These are phyloP conservation scores for Ganaspis brasiliensis DNA, from an alignment of 2,888 invertebrate species.

Conservation along the genomic window DNA sequence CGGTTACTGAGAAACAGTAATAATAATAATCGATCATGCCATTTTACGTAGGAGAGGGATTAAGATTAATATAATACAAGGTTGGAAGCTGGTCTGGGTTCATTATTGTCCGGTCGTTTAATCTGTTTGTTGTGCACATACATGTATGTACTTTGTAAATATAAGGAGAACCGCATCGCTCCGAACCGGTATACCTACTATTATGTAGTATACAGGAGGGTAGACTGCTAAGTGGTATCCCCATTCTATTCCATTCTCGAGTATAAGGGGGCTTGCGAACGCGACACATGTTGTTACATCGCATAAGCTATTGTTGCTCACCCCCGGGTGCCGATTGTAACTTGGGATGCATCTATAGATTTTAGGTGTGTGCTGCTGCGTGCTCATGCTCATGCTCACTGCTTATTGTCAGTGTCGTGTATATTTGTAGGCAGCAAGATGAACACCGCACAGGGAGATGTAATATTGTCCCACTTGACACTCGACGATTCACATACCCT, in stretches of 20 bases:
- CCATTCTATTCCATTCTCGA: conserved; percentile 72
- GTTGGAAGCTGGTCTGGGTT: conserved; percentile 55
- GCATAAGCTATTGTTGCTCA: conserved; percentile 72
- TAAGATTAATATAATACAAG: background rate
- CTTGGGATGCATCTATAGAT: conserved; percentile 16
- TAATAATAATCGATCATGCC: background rate
- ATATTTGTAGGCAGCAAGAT: conserved; percentile 38
- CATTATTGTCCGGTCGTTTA: conserved; percentile 75
- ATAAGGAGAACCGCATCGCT: conserved; percentile 3
- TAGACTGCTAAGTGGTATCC: conserved; percentile 78
- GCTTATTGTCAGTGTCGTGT: no score
- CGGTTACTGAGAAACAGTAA: no score
- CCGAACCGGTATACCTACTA: background rate
- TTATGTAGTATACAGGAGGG: conserved; percentile 44
- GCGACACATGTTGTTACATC: conserved; percentile 80
- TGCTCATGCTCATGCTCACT: no score
- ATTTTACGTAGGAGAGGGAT: conserved; percentile 10
- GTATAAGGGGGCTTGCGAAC: conserved; percentile 71
- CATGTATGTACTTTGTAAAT: conserved; percentile 51
- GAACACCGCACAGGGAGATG: conserved; percentile 66
- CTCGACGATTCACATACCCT: conserved; percentile 58
- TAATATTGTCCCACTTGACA: conserved; percentile 77
- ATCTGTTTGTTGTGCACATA: conserved; percentile 77
- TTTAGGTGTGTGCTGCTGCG: conserved; percentile 8
- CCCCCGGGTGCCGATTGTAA: conserved; percentile 57